Conservation (phyloP, 1,140 invertebrate genomes). For the Phenacoccus solenopsis region DNA sequence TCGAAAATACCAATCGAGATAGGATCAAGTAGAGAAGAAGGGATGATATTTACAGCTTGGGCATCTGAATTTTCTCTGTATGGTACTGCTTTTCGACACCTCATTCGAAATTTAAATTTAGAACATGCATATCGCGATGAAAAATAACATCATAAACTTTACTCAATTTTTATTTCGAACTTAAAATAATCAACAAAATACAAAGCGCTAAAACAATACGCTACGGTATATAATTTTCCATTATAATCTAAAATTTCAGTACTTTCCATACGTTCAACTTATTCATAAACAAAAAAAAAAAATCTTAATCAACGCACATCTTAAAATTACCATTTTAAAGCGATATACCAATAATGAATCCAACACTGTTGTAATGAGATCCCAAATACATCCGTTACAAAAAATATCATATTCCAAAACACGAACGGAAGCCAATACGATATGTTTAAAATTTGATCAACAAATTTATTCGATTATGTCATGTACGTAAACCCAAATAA, state of each 20-base stretch:
- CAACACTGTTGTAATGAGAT: neutral
- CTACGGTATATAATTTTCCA: neutral
- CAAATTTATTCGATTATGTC: too few relatives aligned
- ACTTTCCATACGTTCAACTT: neutral
- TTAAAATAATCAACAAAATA: neutral
- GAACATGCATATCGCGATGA: neutral
- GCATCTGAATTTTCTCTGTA: too few relatives aligned
- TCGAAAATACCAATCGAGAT: too few relatives aligned
- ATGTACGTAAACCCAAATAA: too few relatives aligned
- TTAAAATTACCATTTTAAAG: neutral
- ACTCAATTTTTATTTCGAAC: too few relatives aligned
- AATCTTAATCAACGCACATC: too few relatives aligned
- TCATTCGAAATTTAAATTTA: too few relatives aligned
- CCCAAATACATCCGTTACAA: neutral
- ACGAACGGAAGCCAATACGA: neutral
- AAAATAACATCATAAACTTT: neutral
- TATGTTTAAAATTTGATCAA: neutral
- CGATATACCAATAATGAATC: neutral
- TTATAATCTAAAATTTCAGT: neutral
- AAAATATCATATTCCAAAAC: neutral
- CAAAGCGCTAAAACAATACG: neutral
- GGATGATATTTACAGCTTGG: too few relatives aligned
- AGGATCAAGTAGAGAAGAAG: too few relatives aligned
- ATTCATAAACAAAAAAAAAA: too few relatives aligned
- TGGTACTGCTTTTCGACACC: too few relatives aligned